phyloP scores from a whole-genome alignment of 2,113 vertebrate genomes.

The Phycodurus eques region DNA sequence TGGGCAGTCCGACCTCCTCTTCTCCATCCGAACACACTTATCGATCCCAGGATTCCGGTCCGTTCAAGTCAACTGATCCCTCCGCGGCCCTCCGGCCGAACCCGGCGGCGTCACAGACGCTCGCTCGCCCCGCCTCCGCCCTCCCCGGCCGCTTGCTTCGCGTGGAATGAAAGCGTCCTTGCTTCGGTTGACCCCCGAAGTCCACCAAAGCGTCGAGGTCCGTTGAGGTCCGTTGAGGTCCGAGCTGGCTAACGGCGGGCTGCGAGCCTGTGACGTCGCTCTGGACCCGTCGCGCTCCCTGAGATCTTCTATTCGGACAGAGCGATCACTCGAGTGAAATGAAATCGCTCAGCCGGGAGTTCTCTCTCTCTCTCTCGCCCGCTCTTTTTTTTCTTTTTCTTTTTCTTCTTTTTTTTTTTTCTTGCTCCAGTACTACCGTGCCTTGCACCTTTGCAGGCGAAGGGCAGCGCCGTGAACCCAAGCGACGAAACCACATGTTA shows the following conservation, averaged over 20 bases:
- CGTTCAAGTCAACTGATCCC: background rate
- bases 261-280: conserved; percentile 47
- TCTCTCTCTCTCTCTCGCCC: no score
- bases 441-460: background rate
- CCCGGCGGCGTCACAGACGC: conserved; percentile 46
- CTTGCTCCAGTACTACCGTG: no score
- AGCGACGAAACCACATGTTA: background rate
- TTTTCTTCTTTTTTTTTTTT: no score
- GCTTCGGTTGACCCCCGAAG: background rate
- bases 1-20: conserved; percentile 61
- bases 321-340: conserved; percentile 2
- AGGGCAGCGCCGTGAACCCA: background rate
- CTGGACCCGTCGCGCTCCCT: background rate
- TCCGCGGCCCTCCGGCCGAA: background rate
- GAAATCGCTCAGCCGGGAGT: background rate
- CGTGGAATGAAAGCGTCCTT: background rate
- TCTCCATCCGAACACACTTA: conserved; percentile 47
- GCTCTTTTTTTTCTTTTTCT: no score
- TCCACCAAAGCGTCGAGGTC: background rate
- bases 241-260: conserved; percentile 46
- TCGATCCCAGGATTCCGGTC: background rate
- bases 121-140: conserved; percentile 31
- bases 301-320: conserved; percentile 9
- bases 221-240: conserved; percentile 7
- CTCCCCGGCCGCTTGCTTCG: conserved; percentile 16